Conservation (phyloP, 2,113 vertebrate genomes). For the Rhinoderma darwinii region DNA sequence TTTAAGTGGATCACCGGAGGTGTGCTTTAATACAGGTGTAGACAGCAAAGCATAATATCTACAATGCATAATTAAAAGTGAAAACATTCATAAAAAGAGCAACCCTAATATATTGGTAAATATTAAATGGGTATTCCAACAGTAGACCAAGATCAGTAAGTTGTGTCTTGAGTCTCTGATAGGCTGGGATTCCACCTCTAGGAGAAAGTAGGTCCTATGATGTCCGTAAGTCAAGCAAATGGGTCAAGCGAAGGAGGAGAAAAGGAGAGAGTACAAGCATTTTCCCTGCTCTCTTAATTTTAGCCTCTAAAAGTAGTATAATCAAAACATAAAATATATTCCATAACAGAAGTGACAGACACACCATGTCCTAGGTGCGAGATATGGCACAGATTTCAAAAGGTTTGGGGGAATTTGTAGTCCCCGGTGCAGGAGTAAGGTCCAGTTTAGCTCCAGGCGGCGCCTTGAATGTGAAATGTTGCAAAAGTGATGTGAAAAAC, state of each 20-base stretch:
- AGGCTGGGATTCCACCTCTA: too few relatives aligned
- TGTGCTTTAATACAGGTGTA: too few relatives aligned
- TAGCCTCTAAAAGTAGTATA: background rate
- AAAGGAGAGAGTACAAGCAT: background rate
- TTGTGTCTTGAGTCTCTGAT: too few relatives aligned
- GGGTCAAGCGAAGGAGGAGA: too few relatives aligned
- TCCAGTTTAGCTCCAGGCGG: background rate
- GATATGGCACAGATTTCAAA: background rate
- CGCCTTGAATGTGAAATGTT: background rate
- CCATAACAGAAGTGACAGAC: background rate
- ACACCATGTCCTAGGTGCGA: background rate
- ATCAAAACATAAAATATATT: background rate
- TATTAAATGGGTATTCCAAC: too few relatives aligned
- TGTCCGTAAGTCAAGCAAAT: too few relatives aligned
- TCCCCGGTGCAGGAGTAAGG: background rate
- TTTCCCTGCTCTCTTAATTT: background rate
- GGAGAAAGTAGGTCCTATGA: background rate
- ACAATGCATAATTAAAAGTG: too few relatives aligned
- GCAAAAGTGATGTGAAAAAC: background rate
- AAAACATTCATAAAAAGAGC: too few relatives aligned
- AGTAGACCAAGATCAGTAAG: too few relatives aligned
- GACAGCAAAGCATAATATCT: too few relatives aligned
- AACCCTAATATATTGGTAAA: too few relatives aligned
- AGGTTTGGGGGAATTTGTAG: background rate
- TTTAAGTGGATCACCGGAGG: too few relatives aligned